Conservation (phyloP, 2,888 invertebrate genomes). For the Polymixis flavicincta region DNA sequence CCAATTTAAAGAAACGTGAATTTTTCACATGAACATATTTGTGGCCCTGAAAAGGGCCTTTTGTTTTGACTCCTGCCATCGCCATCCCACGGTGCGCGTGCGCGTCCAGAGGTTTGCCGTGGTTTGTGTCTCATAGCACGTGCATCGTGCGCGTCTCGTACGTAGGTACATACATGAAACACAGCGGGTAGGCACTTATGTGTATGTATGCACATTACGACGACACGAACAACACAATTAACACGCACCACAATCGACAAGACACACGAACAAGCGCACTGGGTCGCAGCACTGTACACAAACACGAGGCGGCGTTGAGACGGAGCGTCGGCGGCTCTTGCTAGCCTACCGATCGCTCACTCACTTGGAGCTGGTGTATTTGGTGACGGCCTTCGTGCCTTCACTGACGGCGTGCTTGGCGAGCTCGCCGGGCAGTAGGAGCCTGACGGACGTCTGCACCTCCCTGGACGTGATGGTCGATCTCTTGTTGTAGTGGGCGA, state of each 20-base stretch:
- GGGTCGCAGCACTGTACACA: slow-evolving; percentile 11
- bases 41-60: slow-evolving; percentile 66
- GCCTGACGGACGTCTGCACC: slow-evolving; percentile 92
- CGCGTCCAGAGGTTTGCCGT: slow-evolving; percentile 10
- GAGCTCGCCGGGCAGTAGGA: slow-evolving; percentile 92
- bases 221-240: slow-evolving; percentile 2
- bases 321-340: slow-evolving; percentile 13
- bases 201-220: slow-evolving; percentile 12
- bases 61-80: slow-evolving; percentile 18
- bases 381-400: slow-evolving; percentile 92
- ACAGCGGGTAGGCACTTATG: neutral
- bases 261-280: slow-evolving; percentile 21
- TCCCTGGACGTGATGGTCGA: slow-evolving; percentile 93
- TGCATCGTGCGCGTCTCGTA: slow-evolving; percentile 10
- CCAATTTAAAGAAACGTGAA: slow-evolving; percentile 14
- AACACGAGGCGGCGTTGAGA: slow-evolving; percentile 3
- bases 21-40: slow-evolving; percentile 36
- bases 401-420: slow-evolving; percentile 93
- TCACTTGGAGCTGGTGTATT: slow-evolving; percentile 86
- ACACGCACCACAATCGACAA: slow-evolving; percentile 15
- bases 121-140: neutral
- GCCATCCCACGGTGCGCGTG: slow-evolving; percentile 15
- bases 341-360: neutral
- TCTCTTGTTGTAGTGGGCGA: slow-evolving; percentile 92
- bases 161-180: slow-evolving; percentile 2